A percentile compares a stretch with the other conserved stretches of the same genome.
These are phyloP conservation scores for Agriopis marginaria DNA, from an alignment of 2,888 invertebrate genomes.

Conservation along the genomic window DNA sequence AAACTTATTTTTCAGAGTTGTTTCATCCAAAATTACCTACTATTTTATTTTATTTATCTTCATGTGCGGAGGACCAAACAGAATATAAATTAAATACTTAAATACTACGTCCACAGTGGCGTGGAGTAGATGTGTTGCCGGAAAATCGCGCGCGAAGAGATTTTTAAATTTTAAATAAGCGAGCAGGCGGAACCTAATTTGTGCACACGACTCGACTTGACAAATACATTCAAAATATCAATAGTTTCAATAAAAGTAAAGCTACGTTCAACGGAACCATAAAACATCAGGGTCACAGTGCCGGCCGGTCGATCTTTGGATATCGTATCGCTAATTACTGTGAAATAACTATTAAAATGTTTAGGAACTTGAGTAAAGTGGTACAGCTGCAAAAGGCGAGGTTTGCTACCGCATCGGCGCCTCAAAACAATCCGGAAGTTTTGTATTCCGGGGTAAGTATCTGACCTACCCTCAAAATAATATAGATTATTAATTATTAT, in stretches of 20 bases:
- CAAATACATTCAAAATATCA: not conserved
- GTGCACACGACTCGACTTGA: not conserved
- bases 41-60: too few species aligned
- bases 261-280: not conserved
- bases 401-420: slow-evolving; percentile 88
- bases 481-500: too few species aligned
- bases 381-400: slow-evolving; percentile 73
- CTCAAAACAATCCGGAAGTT: slow-evolving; percentile 89
- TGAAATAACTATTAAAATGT: slow-evolving; percentile 55
- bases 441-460: slow-evolving; percentile 90
- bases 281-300: not conserved
- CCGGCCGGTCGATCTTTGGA: not conserved
- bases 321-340: not conserved
- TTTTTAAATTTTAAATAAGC: too few species aligned
- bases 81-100: too few species aligned
- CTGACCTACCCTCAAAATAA: not conserved
- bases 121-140: too few species aligned
- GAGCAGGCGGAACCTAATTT: not conserved
- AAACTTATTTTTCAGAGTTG: too few species aligned
- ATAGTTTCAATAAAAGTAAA: too few species aligned
- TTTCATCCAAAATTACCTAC: too few species aligned
- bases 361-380: slow-evolving; percentile 70
- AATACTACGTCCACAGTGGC: too few species aligned
- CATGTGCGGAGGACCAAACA: too few species aligned
- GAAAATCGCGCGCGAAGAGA: too few species aligned